A percentile compares a stretch with the other conserved stretches of the same genome.
phyloP scores from a whole-genome alignment of 2,888 invertebrate species.

The Gymnoscelis rufifasciata region DNA sequence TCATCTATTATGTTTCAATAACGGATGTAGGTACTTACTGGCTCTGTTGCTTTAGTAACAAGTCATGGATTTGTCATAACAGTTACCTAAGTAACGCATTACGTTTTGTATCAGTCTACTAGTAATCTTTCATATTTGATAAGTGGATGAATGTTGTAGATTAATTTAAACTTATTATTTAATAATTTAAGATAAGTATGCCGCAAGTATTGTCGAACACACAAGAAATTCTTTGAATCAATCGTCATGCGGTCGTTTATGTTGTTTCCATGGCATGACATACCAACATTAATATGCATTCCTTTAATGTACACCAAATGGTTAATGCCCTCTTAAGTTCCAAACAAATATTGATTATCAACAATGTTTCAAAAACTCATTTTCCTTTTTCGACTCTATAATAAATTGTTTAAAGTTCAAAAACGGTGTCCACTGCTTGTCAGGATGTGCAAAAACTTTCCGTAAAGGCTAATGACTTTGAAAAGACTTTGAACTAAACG shows the following conservation, averaged over 20 bases:
- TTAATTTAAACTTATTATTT: no score
- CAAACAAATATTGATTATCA: slow-evolving; percentile 3
- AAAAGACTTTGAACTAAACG: slow-evolving; percentile 38
- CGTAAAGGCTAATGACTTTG: slow-evolving; percentile 44
- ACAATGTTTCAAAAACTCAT: background rate
- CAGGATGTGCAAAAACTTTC: slow-evolving; percentile 32
- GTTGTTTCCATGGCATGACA: slow-evolving; percentile 1
- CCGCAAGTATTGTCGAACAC: background rate
- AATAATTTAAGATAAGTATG: no score
- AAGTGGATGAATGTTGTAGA: no score
- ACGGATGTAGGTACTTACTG: slow-evolving; percentile 1
- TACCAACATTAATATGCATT: slow-evolving; percentile 6
- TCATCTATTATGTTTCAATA: slow-evolving; percentile 23
- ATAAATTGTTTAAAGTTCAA: background rate
- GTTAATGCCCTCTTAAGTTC: slow-evolving; percentile 4
- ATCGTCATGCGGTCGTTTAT: background rate
- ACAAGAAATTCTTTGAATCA: background rate
- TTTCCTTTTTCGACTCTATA: slow-evolving; percentile 1
- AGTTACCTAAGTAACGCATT: background rate
- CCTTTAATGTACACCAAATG: background rate
- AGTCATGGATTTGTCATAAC: no score
- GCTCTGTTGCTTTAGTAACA: background rate
- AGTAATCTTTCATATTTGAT: no score
- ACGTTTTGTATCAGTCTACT: no score
- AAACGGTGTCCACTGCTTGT: background rate